Base-by-base conservation (phyloP, 2,888 invertebrate genomes). In the Meandrusa payeni region DNA sequence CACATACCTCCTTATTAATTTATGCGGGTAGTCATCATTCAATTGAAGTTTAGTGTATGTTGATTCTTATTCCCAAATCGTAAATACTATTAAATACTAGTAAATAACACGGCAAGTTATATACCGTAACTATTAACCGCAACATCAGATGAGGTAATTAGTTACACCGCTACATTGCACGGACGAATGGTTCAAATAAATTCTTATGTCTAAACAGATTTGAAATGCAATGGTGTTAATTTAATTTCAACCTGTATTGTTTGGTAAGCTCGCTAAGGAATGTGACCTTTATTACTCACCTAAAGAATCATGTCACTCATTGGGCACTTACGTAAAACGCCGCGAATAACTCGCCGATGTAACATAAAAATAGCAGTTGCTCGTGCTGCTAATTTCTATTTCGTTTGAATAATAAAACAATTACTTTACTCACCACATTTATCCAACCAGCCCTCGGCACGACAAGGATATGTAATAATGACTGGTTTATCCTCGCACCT, bases 401-500 rank as follows among this genome's bases (percentile, higher is more conserved):
- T 47, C 41, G 37, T 24, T 37, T 20, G 7, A 40, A 43, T 46
- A 43, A 43, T 34, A 23, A 19, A 40, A 33, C 19, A 10, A 31
- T 7, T 13, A 20, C 5, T 12, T 19, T 29, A 66, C 83, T 81
- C 58, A 87, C 87, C 86, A 54, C 83, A 87, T 79, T 79, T 70
- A 47, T 86, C 75, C 11, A 87, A 68, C 87, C 87, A 87, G 27
- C 87, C 87, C 57, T 87, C 87, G 9, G 76, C 87, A 28, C 85
- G 77, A 58, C 87, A 87, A 12, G 87, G 87, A 50, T 77, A 87
- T 36, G 72, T 61, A 48, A 86, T 87, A 54, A 73, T 71, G 48
- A 79, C 54, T 52, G 58, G 50, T 48, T 51, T 58, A 54, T 76
- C 69, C 51, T 67, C 61, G 54, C 59, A 68, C 63, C 66, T 78